phyloP scores from a whole-genome alignment of 2,113 vertebrate species.

The Caracal caracal region DNA sequence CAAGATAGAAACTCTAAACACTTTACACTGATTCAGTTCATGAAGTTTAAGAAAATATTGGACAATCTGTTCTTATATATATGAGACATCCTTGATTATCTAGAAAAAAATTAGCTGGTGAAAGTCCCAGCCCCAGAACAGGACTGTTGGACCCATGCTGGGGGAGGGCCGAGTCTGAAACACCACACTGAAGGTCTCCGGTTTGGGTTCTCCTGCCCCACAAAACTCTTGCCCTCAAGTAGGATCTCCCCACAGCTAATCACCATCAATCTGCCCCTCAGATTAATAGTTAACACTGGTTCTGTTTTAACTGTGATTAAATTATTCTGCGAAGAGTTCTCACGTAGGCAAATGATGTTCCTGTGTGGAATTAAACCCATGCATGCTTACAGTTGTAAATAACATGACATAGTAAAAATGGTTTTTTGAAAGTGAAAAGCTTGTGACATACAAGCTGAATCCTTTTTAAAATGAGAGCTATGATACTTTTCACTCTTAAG shows the following conservation, averaged over 20 bases:
- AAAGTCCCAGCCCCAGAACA: not conserved
- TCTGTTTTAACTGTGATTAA: not conserved
- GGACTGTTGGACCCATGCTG: not conserved
- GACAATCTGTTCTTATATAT: not conserved
- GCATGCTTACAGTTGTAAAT: not conserved
- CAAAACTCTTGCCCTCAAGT: not conserved
- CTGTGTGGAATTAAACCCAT: not conserved
- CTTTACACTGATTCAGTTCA: not conserved
- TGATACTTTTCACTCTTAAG: not conserved
- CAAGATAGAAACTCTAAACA: conserved; percentile 15
- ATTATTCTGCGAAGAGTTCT: conserved; percentile 5
- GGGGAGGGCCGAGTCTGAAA: not conserved
- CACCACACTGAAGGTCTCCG: not conserved
- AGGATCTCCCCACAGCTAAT: not conserved
- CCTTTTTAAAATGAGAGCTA: conserved; percentile 10
- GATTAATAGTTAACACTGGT: not conserved
- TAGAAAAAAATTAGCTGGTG: not conserved
- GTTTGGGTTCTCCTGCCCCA: not conserved
- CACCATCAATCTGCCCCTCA: not conserved
- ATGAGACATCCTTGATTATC: not conserved
- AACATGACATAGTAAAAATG: not conserved
- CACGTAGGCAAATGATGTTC: not conserved
- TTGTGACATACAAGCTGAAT: not conserved
- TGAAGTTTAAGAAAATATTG: not conserved
- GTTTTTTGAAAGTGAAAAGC: conserved; percentile 1